These are phyloP conservation scores for Lepidurus apus DNA, from an alignment of 1,140 invertebrate species.

Conservation along the genomic window DNA sequence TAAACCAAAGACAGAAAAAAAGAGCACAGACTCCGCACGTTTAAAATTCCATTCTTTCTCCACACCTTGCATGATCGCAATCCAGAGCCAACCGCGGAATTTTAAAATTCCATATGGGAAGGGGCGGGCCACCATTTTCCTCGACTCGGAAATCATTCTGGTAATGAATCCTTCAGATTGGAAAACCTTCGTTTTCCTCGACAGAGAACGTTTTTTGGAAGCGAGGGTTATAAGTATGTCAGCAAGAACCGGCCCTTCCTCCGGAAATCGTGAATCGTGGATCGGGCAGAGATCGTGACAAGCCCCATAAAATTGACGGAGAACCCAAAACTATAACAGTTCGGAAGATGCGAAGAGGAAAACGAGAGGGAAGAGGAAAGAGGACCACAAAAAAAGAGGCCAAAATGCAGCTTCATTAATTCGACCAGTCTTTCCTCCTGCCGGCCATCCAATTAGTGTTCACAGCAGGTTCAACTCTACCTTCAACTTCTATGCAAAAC, in stretches of 20 bases:
- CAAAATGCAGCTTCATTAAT: constrained; percentile 11
- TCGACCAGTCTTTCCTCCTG: background rate
- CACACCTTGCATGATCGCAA: too few species aligned
- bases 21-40: too few species aligned
- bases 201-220: too few species aligned
- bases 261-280: constrained; percentile 2
- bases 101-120: too few species aligned
- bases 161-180: too few species aligned
- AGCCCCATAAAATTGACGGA: background rate
- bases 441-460: constrained; percentile 21
- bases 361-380: background rate
- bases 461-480: constrained; percentile 14
- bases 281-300: background rate
- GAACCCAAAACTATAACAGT: background rate
- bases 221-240: too few species aligned
- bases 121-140: too few species aligned
- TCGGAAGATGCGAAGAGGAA: background rate
- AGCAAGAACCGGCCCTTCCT: background rate
- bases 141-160: too few species aligned
- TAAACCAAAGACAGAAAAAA: background rate
- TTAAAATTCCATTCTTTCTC: too few species aligned
- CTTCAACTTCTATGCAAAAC: constrained; percentile 19
- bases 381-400: background rate
- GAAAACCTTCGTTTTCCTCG: too few species aligned
- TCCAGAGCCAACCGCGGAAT: too few species aligned